These are phyloP conservation scores for Sesamia inferens DNA, from an alignment of 2,888 invertebrate genomes.

Conservation along the genomic window DNA sequence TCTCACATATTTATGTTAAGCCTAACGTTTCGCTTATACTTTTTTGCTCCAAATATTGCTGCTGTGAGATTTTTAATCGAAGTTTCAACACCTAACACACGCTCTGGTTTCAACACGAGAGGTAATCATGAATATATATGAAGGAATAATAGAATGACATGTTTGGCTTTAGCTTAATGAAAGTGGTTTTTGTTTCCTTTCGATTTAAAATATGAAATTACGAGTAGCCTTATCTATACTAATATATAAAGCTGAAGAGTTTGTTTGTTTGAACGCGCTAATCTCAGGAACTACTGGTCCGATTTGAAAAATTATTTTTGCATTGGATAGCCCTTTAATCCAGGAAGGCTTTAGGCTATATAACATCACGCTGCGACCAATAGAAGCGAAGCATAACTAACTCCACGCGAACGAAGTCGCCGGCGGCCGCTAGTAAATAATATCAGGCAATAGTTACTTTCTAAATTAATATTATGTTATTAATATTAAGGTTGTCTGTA, in stretches of 20 bases:
- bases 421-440: too few relatives aligned
- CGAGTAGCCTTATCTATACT: neutral
- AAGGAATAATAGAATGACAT: constrained; percentile 13
- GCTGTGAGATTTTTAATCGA: neutral
- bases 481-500: too few relatives aligned
- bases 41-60: constrained; percentile 23
- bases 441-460: neutral
- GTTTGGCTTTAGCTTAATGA: constrained; percentile 2
- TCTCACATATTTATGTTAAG: neutral
- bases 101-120: constrained; percentile 31
- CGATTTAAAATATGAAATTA: neutral
- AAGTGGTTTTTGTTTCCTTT: neutral
- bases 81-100: constrained; percentile 39
- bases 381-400: too few relatives aligned
- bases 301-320: too few relatives aligned
- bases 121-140: constrained; percentile 28
- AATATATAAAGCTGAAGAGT: too few relatives aligned
- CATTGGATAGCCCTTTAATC: too few relatives aligned
- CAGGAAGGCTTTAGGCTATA: too few relatives aligned
- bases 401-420: too few relatives aligned
- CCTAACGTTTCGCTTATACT: constrained; percentile 31
- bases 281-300: too few relatives aligned
- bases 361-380: too few relatives aligned
- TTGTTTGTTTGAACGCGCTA: too few relatives aligned
- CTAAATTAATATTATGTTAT: neutral